Evolutionary conservation across 2,113 vertebrate genomes (phyloP).

Genomic region (Tragelaphus strepsiceros): DNA sequence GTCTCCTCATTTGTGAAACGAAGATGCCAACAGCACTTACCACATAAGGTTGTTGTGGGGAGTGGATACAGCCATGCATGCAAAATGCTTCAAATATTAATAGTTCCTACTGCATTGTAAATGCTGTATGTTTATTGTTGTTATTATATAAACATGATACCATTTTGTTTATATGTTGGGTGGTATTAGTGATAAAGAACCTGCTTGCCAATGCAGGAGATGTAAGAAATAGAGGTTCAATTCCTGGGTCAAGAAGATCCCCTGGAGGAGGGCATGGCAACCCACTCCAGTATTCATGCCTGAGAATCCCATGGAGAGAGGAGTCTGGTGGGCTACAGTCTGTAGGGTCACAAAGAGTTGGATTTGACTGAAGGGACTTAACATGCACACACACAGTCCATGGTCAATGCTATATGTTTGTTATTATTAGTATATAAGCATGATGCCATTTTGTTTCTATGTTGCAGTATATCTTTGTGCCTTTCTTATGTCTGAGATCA

Average conservation of each 20-base stretch:
- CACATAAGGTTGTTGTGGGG: neutral
- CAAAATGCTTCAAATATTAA: neutral
- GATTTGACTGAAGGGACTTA: neutral
- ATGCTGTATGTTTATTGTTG: neutral
- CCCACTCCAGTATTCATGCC: neutral
- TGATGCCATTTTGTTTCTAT: neutral
- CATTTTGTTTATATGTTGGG: neutral
- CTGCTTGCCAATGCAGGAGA: neutral
- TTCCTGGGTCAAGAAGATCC: neutral
- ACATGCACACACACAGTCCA: fast-evolving
- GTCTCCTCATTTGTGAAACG: neutral
- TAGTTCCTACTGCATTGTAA: neutral
- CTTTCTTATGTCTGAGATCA: neutral
- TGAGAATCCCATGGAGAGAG: neutral
- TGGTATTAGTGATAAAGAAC: neutral
- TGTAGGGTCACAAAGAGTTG: neutral
- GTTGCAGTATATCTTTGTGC: neutral
- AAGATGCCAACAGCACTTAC: neutral
- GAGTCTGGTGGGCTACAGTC: neutral
- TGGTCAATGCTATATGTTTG: neutral
- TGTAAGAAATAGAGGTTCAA: neutral
- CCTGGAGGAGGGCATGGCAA: neutral
- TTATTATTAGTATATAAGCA: neutral
- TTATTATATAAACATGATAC: neutral
- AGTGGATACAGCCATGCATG: neutral